These are phyloP conservation scores for Alca torda DNA, from an alignment of 2,797 vertebrate genomes.

Conservation along the genomic window DNA sequence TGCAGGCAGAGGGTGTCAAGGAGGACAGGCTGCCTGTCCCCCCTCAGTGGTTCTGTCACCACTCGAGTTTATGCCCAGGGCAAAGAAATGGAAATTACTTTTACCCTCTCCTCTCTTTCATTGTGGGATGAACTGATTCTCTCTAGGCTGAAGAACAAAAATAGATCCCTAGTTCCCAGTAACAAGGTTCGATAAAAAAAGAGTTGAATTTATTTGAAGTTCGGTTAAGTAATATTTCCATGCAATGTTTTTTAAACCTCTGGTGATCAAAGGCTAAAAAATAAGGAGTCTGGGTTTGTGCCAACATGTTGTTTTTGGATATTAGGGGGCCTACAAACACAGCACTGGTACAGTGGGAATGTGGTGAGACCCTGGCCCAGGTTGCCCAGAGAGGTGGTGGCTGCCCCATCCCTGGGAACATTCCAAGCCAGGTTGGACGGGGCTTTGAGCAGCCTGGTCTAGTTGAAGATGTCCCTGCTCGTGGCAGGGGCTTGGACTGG, in stretches of 20 bases:
- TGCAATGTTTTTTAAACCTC: neutral
- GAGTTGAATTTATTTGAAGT: constrained; percentile 43
- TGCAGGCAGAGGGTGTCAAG: neutral
- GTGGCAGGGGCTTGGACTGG: too few species aligned
- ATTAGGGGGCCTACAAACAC: neutral
- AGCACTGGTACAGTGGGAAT: too few species aligned
- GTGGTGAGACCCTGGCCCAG: too few species aligned
- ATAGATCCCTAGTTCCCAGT: neutral
- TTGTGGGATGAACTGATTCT: neutral
- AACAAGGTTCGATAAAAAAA: constrained; percentile 14
- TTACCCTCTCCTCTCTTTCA: neutral
- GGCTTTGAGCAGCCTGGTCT: too few species aligned
- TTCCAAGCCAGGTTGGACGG: too few species aligned
- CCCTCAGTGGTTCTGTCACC: neutral
- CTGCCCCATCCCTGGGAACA: too few species aligned
- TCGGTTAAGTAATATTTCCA: constrained; percentile 19
- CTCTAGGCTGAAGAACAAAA: constrained; percentile 37
- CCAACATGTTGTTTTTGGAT: neutral
- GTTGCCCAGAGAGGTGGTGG: too few species aligned
- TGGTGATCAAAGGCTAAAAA: neutral
- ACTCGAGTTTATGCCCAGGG: neutral
- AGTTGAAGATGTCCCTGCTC: too few species aligned
- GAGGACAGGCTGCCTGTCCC: neutral
- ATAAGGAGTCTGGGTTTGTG: neutral
- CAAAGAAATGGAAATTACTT: constrained; percentile 9